Percentiles rank a stretch among this genome's conserved stretches.
phyloP scores from a whole-genome alignment of 1,140 invertebrate species.

The Caenorhabditis elegans region DNA sequence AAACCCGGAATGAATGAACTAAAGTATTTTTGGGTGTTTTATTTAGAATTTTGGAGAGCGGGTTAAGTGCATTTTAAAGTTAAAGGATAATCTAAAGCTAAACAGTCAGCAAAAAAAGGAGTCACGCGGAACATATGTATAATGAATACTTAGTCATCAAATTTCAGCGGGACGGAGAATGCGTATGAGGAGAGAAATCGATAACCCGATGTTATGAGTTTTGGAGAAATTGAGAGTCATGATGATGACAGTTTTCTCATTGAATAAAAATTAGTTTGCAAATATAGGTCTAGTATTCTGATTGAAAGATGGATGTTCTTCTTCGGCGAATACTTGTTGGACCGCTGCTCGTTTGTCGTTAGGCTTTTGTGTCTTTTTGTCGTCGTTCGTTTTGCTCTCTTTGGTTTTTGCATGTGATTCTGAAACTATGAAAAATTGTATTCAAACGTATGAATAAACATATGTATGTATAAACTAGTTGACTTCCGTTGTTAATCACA shows the following conservation, averaged over 20 bases:
- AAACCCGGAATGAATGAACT: not conserved
- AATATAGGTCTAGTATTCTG: not conserved
- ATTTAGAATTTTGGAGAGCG: not conserved
- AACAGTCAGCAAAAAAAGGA: not conserved
- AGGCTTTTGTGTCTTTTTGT: not conserved
- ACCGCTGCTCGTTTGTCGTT: not conserved
- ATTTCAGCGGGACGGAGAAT: not conserved
- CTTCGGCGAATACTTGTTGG: constrained; percentile 16
- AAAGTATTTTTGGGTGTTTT: not conserved
- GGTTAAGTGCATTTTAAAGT: not conserved
- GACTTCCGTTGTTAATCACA: too few relatives aligned
- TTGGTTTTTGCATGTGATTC: not conserved
- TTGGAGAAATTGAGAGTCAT: not conserved
- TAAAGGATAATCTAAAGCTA: not conserved
- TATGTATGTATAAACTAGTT: too few relatives aligned
- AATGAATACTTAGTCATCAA: not conserved
- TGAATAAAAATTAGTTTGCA: not conserved
- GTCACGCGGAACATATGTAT: not conserved
- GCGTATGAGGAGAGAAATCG: not conserved
- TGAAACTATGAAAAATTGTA: not conserved
- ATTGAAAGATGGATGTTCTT: not conserved
- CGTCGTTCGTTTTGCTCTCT: constrained; percentile 20
- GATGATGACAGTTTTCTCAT: not conserved
- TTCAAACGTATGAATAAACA: too few relatives aligned
- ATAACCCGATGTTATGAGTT: constrained; percentile 17